These are phyloP conservation scores for Pimpla rufipes DNA, from an alignment of 2,888 invertebrate genomes.

Conservation along the genomic window DNA sequence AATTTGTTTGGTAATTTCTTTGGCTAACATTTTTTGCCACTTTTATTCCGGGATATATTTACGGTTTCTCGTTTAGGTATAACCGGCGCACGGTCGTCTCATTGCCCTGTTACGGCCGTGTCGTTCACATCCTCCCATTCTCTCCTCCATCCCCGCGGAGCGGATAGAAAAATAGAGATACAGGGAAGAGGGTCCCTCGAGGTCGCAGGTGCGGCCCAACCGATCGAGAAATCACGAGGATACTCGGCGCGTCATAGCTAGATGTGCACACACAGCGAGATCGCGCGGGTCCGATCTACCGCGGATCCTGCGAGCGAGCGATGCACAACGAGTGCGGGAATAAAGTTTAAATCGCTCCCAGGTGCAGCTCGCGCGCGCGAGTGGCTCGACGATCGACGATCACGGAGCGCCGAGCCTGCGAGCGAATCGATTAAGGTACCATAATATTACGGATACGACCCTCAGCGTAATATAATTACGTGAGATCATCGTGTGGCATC, in stretches of 20 bases:
- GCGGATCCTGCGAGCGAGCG: background rate
- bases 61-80: conserved; percentile 13
- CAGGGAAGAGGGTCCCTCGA: conserved; percentile 38
- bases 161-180: conserved; percentile 16
- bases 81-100: background rate
- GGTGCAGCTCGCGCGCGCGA: conserved; percentile 18
- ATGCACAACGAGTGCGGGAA: conserved; percentile 4
- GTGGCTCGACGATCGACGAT: conserved; percentile 42
- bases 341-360: conserved; percentile 61
- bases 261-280: background rate
- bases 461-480: conserved; percentile 34
- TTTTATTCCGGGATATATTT: conserved; percentile 9
- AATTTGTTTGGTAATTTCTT: background rate
- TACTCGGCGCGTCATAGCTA: conserved; percentile 6
- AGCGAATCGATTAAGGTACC: conserved; percentile 38
- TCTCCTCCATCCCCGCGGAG: conserved; percentile 21
- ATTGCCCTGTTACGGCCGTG: conserved; percentile 4
- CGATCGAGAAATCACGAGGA: conserved; percentile 59
- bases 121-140: conserved; percentile 52
- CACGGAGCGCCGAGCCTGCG: conserved; percentile 30
- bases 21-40: too few species aligned
- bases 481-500: background rate
- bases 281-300: background rate
- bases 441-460: conserved; percentile 34
- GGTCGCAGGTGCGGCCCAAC: conserved; percentile 65